Base-by-base conservation (phyloP, 2,888 invertebrate genomes). In the Lepas anatifera region DNA sequence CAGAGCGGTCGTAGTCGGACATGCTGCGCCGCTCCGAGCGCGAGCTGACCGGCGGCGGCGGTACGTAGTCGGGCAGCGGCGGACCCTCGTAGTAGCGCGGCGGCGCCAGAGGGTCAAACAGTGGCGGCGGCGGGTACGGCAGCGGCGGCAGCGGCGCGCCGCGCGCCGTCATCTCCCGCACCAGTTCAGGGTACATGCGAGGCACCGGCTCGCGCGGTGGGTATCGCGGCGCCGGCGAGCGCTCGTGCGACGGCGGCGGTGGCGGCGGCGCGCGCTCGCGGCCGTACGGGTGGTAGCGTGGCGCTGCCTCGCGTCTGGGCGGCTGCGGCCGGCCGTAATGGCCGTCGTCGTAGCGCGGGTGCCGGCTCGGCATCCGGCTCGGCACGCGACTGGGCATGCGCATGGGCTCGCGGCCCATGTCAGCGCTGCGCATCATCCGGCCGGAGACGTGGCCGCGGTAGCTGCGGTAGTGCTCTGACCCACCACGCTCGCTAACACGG, bases 21-120 rank as follows among this genome's bases (percentile, higher is more conserved):
- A 27, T 67, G 32, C 22, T 37, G 29, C 63, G 66, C 41, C 37
- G 69, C 11, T n/a, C 32, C 35, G 13, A 71, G 67, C 82, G 75
- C 72, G 81, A 80, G 18, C 83, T 81, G 70, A 82, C 81, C 63
- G 88, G 86, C 50, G 50, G 50, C 50, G 27, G 18, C 58, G 58
- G 58, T 22, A 58, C 58, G 80, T 90, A 93, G 75, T 92, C 93
- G 67, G 88, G 87, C 72, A 89, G 78, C 52, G 89, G 87, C 69
- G 89, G 82, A 41, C 88, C 87, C 75, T 90, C 89, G 76, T 93
- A 93, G 76, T 89, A 89, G n/a, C 91, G 85, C 4, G 89, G 88
- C 25, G 89, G 89, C 22, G 88, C 88, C n/a, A 89, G 88, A 18
- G 86, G 82, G 74, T 88, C 79, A 72, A 78, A 78, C 69, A 81